Conservation (phyloP, 2,113 vertebrate genomes). For the Gallinago paraguaiae region DNA sequence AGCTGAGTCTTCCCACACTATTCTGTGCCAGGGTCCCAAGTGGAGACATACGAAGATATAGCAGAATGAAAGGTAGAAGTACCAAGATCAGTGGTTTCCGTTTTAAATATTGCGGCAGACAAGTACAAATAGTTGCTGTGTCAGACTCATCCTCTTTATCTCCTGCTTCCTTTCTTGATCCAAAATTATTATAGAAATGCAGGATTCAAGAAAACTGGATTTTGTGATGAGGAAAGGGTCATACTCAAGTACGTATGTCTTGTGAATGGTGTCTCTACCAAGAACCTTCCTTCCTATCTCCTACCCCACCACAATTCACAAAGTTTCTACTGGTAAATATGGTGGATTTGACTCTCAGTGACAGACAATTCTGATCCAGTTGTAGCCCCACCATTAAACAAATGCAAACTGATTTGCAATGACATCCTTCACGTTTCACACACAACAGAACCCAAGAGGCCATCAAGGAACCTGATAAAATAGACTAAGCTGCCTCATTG, state of each 20-base stretch:
- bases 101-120: not conserved
- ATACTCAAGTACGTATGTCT: not conserved
- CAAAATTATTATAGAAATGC: not conserved
- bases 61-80: not conserved
- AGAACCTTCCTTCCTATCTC: not conserved
- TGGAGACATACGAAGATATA: not conserved
- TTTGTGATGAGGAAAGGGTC: not conserved
- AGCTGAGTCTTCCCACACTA: not conserved
- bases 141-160: not conserved
- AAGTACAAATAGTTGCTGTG: not conserved
- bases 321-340: not conserved
- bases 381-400: not conserved
- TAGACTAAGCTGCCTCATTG: not conserved
- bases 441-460: not conserved
- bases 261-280: not conserved
- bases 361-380: not conserved
- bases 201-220: not conserved
- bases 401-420: not conserved
- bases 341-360: not conserved
- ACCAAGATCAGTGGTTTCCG: not conserved
- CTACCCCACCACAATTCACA: not conserved
- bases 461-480: not conserved
- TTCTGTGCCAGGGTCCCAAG: not conserved
- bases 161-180: not conserved
- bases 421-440: not conserved